These are phyloP conservation scores for Prolemur simus DNA, from an alignment of 2,113 vertebrate genomes.

Conservation along the genomic window DNA sequence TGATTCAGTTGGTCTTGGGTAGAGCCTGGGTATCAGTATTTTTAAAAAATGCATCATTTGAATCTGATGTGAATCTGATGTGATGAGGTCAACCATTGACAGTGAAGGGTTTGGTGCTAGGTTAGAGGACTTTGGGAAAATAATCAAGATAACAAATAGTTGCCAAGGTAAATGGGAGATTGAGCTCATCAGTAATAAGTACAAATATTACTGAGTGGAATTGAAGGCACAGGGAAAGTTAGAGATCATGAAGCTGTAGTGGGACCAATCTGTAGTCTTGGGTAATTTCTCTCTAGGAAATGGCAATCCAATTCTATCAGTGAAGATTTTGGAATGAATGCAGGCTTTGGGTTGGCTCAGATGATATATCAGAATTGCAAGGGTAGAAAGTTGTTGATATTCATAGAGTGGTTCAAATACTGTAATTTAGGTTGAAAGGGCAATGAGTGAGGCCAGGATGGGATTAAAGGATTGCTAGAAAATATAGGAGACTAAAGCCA, in stretches of 20 bases:
- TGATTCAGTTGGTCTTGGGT: background rate
- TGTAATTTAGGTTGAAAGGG: background rate
- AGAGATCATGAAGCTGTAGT: background rate
- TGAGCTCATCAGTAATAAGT: background rate
- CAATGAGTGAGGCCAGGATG: background rate
- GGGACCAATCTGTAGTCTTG: background rate
- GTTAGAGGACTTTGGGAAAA: background rate
- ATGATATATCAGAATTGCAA: background rate
- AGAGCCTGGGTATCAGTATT: background rate
- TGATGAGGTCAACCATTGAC: background rate
- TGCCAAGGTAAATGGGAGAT: conserved; percentile 10
- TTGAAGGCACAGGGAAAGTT: background rate
- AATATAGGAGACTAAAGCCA: background rate
- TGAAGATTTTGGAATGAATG: background rate
- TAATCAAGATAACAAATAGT: background rate
- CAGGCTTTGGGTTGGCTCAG: background rate
- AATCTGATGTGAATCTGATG: background rate
- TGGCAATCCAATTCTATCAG: background rate
- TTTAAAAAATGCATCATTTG: background rate
- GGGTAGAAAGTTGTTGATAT: background rate
- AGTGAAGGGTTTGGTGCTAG: background rate
- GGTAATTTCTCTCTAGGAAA: background rate
- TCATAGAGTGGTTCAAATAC: background rate
- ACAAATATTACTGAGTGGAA: background rate
- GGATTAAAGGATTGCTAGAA: background rate